Evolutionary conservation across 2,888 invertebrate genomes (phyloP), one percentile per base, ranked within the genome.

Genomic region (Elaeidobius kamerunicus): DNA sequence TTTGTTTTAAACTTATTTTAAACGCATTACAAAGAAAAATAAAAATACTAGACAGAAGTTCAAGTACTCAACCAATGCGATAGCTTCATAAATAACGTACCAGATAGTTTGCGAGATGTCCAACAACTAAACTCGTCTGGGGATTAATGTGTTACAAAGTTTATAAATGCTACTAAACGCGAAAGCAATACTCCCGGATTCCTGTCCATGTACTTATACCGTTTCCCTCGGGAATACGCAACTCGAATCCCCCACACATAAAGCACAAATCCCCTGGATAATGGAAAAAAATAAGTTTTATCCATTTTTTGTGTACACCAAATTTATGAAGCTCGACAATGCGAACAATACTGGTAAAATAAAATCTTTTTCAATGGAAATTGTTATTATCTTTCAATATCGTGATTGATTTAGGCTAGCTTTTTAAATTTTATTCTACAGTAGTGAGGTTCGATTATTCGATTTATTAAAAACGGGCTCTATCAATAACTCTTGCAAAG

Each of bases 111-210:
- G 12, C 27, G 23, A 41, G 27, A 38, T 17, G 52, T 23, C 34
- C 45, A 23, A 28, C 30, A 43, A 32, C 42, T 42, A 11, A 39
- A 40, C 50, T 51, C 53, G 55, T 55, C 44, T 42, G 49, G 57
- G 60, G 63, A 62, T 62, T 63, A 62, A 59, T 60, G 62, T 61
- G 63, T 63, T 61, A 64, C 61, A 56, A 62, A 62, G 61, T 63
- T 62, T 61, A 57, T 61, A 63, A 62, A 61, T 61, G 59, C 59
- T 41, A 47, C 59, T 60, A 61, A 61, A 58, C 62, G 61, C 52
- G 57, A 60, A 61, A 62, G 61, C 62, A 61, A 63, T 61, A 50
- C 55, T 50, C 34, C 46, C 30, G 47, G 49, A 39, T 48, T 32
- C 40, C 39, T 15, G 14, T 52, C 40, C 30, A 45, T 40, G 48